Base-by-base conservation (phyloP, 2,888 invertebrate species). In the Chelonus formosanus region DNA sequence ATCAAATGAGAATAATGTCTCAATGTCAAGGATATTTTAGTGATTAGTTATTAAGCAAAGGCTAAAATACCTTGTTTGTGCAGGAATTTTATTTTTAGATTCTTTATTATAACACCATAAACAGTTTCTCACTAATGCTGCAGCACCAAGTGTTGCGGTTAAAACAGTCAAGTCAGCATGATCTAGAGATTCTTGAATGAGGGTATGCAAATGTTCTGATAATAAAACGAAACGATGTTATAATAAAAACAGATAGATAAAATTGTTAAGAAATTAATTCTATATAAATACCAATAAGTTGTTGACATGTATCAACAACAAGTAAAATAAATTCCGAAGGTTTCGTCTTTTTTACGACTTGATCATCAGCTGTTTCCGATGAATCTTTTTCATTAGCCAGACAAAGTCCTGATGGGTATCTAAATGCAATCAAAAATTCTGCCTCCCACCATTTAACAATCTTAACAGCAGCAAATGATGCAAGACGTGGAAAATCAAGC, bases 371-470 rank as follows among this genome's bases (percentile, higher is more conserved):
- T 1, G 73, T 70, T 32, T 83, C 85, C 3, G 31, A 63, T 5
- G 31, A 67, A 44, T 80, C 82, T 52, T 80, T 75, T 32, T 88
- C 87, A 35, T 48, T 63, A 5, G 65, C 70, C 7, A 75, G 71
- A 65, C 80, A 80, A 5, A 88, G 77, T 0, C 89, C 90, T 0
- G 90, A 90, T 36, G 86, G 87, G 76, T 87, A 89, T 81, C 90
- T 88, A 78, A 92, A 93, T 32, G 93, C 92, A 61, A 92, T 91
- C 44, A 88, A 85, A 77, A 91, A 94, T 78, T 94, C 94, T 72
- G 93, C 92, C 84, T 94, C 94, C 88, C 93, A 91, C 94, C 94
- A 94, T n/a, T 90, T 83, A 0, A 93, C 92, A 72, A 94, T 88
- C 85, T 94, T 94, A 20, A 92, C 90, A 0, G 94, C 89, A 1